Evolutionary conservation across 2,888 invertebrate genomes (phyloP).

Genomic region (Andrena haemorrhoa): DNA sequence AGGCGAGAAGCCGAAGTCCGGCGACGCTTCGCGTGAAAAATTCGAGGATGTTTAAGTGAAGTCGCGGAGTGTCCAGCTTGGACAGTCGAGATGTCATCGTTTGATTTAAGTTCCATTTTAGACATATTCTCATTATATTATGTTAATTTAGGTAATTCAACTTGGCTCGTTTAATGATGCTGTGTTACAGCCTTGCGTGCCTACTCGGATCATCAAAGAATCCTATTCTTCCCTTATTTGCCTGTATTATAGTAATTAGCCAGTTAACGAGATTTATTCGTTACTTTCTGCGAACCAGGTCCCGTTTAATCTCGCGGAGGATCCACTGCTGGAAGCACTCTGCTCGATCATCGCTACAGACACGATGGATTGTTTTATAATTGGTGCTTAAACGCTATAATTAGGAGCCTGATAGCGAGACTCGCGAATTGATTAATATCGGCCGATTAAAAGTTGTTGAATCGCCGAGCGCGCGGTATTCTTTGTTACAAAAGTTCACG

Average conservation of each 20-base stretch:
- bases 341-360: constrained; percentile 42
- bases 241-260: background rate
- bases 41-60: no score
- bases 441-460: constrained; percentile 54
- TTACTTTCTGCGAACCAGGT: constrained; percentile 7
- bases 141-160: no score
- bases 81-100: no score
- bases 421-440: constrained; percentile 65
- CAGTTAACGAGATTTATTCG: constrained; percentile 1
- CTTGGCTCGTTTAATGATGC: no score
- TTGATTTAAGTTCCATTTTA: no score
- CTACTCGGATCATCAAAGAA: no score
- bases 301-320: constrained; percentile 9
- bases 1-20: no score
- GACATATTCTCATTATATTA: no score
- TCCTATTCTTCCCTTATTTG: no score
- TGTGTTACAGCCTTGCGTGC: no score
- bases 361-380: constrained; percentile 65
- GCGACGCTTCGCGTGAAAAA: no score
- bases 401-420: constrained; percentile 50
- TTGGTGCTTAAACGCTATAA: constrained; percentile 57
- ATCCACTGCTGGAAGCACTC: background rate
- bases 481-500: constrained; percentile 37
- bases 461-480: constrained; percentile 40
- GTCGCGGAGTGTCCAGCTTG: no score